Evolutionary conservation across 2,113 vertebrate genomes (phyloP), one percentile per base, ranked within the genome.

Genomic region (Dromiciops gliroides): DNA sequence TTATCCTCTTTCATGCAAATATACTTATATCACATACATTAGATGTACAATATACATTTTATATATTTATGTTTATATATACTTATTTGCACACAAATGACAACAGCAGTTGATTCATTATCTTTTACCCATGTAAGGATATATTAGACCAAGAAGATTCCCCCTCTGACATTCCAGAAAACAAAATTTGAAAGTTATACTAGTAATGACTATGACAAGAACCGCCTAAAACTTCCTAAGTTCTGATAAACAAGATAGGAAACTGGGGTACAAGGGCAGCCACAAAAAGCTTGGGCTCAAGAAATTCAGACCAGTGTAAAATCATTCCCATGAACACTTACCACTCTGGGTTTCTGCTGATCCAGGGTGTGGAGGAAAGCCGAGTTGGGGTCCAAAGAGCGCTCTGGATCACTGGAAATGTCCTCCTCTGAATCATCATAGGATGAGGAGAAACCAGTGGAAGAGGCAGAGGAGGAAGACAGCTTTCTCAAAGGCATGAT

Each of bases 391-490:
- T 99, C 99, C 94, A 99, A 98, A 8, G 98, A 98, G 83, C 99
- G 99, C 97, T 99, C 99, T 0, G 99, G 99, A 92, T 99, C 99
- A 0, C 99, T 99, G 98, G 99, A 99, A 91, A 99, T 99, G 96
- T 99, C 99, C 92, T 99, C 99, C 96, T 99, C 99, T 0, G 99
- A 99, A 97, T 99, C 99, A 50, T 99, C 99, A 98, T 99, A 99
- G 91, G 99, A 99, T 0, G 99, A 99, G 83, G 99, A 99, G 98
- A 99, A 99, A 50, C 99, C 99, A 0, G 99, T 99, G 50, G 99
- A 99, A 91, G 99, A 99, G 5, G 99, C 99, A 0, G 99, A 99
- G 48, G 99, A 99, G 0, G 99, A 99, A 0, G 99, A 99, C 94
- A 99, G 99, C 97, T 99, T 99, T 97, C 99, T 98, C 91, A 99